phyloP scores from a whole-genome alignment of 2,113 vertebrate genomes.

The Labeo catla region DNA sequence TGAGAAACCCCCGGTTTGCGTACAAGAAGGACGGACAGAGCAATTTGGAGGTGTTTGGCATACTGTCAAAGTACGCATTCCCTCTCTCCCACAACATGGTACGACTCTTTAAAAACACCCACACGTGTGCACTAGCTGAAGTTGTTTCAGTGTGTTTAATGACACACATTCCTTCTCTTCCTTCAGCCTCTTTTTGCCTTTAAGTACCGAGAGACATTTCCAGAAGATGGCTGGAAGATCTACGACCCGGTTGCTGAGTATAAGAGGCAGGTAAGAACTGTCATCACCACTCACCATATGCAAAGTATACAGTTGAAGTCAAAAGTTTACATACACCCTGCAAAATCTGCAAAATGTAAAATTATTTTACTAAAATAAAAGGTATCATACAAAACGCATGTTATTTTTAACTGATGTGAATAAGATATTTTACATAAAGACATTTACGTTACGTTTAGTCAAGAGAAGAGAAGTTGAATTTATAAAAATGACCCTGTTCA shows the following conservation, averaged over 20 bases:
- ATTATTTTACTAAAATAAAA: too few species aligned
- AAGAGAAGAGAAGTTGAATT: too few species aligned
- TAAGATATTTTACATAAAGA: too few species aligned
- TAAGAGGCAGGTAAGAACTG: slow-evolving; percentile 84
- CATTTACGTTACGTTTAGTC: too few species aligned
- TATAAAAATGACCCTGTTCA: too few species aligned
- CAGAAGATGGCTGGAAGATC: slow-evolving; percentile 93
- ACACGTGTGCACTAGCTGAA: background rate
- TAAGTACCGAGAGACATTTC: slow-evolving; percentile 90
- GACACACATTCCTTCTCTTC: slow-evolving; percentile 35
- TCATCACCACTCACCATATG: too few species aligned
- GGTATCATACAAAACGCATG: too few species aligned
- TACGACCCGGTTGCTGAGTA: slow-evolving; percentile 92
- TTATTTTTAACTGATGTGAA: too few species aligned
- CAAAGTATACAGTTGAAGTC: background rate
- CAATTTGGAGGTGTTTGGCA: slow-evolving; percentile 86
- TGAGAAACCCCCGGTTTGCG: slow-evolving; percentile 92
- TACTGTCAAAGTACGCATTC: slow-evolving; percentile 83
- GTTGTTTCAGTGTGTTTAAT: background rate
- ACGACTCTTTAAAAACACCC: slow-evolving; percentile 12
- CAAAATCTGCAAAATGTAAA: too few species aligned
- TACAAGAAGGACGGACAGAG: slow-evolving; percentile 88
- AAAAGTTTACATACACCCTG: too few species aligned
- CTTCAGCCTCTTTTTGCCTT: slow-evolving; percentile 91
- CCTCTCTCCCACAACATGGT: slow-evolving; percentile 89